phyloP scores from a whole-genome alignment of 2,797 vertebrate genomes.

The Darevskia nairensis region DNA sequence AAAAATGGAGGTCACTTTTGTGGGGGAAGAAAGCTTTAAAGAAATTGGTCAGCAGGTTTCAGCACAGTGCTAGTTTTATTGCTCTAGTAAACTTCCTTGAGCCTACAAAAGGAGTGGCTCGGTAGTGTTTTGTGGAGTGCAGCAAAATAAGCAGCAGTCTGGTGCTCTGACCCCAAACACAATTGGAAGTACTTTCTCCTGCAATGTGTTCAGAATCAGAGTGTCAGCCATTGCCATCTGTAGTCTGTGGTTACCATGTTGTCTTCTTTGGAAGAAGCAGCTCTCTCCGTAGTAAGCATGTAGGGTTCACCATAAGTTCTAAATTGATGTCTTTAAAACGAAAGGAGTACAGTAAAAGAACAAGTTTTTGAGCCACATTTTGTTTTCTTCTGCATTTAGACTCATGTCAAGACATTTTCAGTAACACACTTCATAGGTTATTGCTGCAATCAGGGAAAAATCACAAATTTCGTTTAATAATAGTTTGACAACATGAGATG shows the following conservation, averaged over 20 bases:
- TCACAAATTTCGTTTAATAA: conserved; percentile 16
- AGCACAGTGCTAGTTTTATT: too few relatives aligned
- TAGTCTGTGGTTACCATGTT: conserved; percentile 6
- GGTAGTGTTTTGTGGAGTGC: neutral
- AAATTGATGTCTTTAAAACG: conserved; percentile 12
- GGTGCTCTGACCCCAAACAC: neutral
- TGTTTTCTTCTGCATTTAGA: conserved; percentile 1
- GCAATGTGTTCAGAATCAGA: neutral
- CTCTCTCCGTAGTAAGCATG: neutral
- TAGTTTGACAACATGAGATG: conserved; percentile 11
- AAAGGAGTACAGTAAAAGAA: conserved; percentile 11
- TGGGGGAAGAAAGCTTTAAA: too few relatives aligned
- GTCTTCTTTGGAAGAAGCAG: neutral
- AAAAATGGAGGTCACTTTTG: too few relatives aligned
- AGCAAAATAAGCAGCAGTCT: conserved; percentile 11
- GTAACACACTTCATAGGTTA: conserved; percentile 49
- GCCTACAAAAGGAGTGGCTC: too few relatives aligned
- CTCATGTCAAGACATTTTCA: conserved; percentile 24
- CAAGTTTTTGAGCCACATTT: conserved; percentile 10
- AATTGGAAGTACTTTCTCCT: neutral
- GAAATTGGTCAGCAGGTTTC: too few relatives aligned
- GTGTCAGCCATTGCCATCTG: conserved; percentile 6
- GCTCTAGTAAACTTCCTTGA: too few relatives aligned
- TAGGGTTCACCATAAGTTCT: neutral
- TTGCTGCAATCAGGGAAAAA: conserved; percentile 56